Conservation (phyloP, 2,113 vertebrate species). For the Saccopteryx leptura region DNA sequence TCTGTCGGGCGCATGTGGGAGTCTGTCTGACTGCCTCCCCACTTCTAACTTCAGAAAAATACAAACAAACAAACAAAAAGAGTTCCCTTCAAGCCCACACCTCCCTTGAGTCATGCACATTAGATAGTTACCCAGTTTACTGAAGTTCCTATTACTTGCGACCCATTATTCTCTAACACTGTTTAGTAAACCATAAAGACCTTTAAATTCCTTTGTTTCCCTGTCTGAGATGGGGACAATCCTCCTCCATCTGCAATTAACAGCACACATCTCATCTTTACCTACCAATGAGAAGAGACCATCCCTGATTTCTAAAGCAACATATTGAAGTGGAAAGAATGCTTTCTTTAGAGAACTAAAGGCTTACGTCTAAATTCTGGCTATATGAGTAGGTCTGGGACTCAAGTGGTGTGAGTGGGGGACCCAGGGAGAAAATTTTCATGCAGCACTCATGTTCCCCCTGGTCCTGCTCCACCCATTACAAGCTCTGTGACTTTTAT, state of each 20-base stretch:
- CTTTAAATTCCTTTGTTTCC: slow-evolving; percentile 35
- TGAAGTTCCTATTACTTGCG: not conserved
- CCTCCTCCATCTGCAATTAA: not conserved
- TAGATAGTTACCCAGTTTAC: not conserved
- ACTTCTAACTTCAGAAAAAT: no score
- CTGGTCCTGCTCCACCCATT: not conserved
- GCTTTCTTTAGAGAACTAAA: not conserved
- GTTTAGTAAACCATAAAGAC: not conserved
- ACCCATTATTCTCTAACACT: slow-evolving; percentile 38
- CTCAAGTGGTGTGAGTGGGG: not conserved
- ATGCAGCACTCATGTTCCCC: not conserved
- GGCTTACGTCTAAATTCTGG: not conserved
- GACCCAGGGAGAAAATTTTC: not conserved
- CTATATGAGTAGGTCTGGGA: not conserved
- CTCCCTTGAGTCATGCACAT: not conserved
- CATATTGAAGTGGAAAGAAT: not conserved
- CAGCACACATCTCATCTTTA: not conserved
- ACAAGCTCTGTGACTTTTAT: not conserved
- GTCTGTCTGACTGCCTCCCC: no score
- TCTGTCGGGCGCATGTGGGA: no score
- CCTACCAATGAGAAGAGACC: not conserved
- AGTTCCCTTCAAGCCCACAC: not conserved
- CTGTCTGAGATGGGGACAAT: not conserved
- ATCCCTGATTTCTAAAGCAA: slow-evolving; percentile 8
- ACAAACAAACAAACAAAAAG: not conserved